phyloP scores from a whole-genome alignment of 2,888 invertebrate genomes.

The Drosophila anomalata region DNA sequence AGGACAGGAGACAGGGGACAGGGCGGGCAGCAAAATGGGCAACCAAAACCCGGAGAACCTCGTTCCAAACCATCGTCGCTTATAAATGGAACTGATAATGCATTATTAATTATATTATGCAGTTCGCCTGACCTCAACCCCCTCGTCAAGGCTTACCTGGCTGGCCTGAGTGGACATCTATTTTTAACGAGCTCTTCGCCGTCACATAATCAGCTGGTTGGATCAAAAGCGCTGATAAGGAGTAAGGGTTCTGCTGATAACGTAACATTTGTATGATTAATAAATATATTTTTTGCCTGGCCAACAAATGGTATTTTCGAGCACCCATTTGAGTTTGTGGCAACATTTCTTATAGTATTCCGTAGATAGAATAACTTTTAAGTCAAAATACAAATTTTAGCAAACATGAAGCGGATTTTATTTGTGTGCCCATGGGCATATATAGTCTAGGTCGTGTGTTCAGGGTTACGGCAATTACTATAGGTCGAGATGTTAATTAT shows the following conservation, averaged over 20 bases:
- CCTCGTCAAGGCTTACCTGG: conserved; percentile 5
- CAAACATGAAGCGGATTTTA: not conserved
- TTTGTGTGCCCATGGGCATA: conserved; percentile 10
- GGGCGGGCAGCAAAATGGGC: not conserved
- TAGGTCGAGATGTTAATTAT: conserved; percentile 69
- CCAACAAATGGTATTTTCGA: not conserved
- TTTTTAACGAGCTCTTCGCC: conserved; percentile 33
- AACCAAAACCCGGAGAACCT: too few species aligned
- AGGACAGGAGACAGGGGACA: too few species aligned
- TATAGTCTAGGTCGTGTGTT: conserved; percentile 6
- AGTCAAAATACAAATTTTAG: not conserved
- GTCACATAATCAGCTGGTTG: conserved; percentile 35
- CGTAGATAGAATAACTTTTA: too few species aligned
- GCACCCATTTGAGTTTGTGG: not conserved
- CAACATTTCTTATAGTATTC: not conserved
- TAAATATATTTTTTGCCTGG: conserved; percentile 6
- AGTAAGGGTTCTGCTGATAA: conserved; percentile 32
- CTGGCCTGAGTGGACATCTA: conserved; percentile 26
- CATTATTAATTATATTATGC: conserved; percentile 27
- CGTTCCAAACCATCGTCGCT: not conserved
- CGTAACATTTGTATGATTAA: conserved; percentile 36
- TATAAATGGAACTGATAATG: conserved; percentile 24
- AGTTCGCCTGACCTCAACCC: conserved; percentile 27
- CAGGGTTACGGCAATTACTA: conserved; percentile 57
- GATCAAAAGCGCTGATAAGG: conserved; percentile 50